Percentiles rank a stretch among this genome's conserved stretches.
phyloP scores from a whole-genome alignment of 1,140 invertebrate genomes.

The Drosophila virilis region DNA sequence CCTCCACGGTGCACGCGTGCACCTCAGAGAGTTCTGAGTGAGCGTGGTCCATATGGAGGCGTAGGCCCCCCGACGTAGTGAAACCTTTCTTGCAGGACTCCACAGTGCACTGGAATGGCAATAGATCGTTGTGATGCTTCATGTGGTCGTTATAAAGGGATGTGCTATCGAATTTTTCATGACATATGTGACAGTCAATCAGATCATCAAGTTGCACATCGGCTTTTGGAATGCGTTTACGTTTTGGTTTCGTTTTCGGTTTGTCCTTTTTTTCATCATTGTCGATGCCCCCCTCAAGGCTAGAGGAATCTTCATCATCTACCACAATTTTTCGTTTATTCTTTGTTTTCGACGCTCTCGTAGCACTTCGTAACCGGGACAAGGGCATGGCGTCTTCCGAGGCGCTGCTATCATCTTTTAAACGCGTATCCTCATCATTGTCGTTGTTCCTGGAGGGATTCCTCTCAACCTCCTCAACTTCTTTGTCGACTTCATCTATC shows the following conservation, averaged over 20 bases:
- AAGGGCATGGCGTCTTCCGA: constrained; percentile 67
- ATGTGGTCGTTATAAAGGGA: constrained; percentile 76
- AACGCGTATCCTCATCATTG: constrained; percentile 40
- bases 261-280: constrained; percentile 6
- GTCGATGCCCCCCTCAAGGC: constrained; percentile 48
- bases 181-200: constrained; percentile 79
- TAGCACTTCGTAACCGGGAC: constrained; percentile 49
- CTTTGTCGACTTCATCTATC: constrained; percentile 74
- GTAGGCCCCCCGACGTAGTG: constrained; percentile 69
- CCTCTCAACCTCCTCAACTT: constrained; percentile 56
- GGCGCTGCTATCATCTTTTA: constrained; percentile 65
- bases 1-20: constrained; percentile 67
- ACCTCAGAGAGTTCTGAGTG: constrained; percentile 70
- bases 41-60: constrained; percentile 75
- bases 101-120: constrained; percentile 76
- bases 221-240: constrained; percentile 50
- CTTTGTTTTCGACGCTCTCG: constrained; percentile 31
- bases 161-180: constrained; percentile 75
- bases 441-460: constrained; percentile 47
- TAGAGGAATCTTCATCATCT: constrained; percentile 31
- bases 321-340: constrained; percentile 24
- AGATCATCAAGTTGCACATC: constrained; percentile 53
- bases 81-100: constrained; percentile 76
- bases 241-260: constrained; percentile 48
- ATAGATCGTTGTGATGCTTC: constrained; percentile 76